Evolutionary conservation across 2,888 invertebrate genomes (phyloP).

Genomic region (Leucoma salicis): DNA sequence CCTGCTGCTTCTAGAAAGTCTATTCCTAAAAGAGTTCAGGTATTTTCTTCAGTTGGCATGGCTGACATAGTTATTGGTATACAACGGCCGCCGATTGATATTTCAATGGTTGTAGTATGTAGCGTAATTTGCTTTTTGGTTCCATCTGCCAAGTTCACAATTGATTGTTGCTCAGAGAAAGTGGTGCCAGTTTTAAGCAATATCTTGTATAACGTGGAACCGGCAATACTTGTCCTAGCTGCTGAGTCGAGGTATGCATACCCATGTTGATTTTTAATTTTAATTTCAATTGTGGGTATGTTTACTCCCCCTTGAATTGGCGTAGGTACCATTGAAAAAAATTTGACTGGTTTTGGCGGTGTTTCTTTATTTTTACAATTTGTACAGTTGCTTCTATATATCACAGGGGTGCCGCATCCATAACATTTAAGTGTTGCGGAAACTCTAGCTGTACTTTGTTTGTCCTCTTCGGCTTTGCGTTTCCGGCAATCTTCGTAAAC

Average conservation of each 20-base stretch:
- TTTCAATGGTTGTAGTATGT: neutral
- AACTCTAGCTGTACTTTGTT: neutral
- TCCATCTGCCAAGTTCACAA: neutral
- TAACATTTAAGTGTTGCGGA: neutral
- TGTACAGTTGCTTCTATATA: slow-evolving; percentile 1
- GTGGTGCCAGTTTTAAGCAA: neutral
- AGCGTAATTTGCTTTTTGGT: neutral
- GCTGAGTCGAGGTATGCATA: neutral
- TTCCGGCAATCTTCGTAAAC: neutral
- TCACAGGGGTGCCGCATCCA: neutral
- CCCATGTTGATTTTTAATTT: neutral
- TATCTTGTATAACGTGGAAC: neutral
- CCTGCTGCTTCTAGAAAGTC: neutral
- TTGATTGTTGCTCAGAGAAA: neutral
- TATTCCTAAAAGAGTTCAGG: neutral
- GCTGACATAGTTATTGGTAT: neutral
- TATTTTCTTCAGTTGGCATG: neutral
- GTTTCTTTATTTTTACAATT: neutral
- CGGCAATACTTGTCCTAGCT: neutral
- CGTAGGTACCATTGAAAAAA: neutral
- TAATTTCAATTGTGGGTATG: neutral
- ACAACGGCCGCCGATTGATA: neutral
- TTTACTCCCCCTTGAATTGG: neutral
- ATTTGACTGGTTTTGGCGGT: neutral
- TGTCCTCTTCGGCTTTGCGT: neutral